Base-by-base conservation (phyloP, 2,888 invertebrate species). In the Phengaris arion region DNA sequence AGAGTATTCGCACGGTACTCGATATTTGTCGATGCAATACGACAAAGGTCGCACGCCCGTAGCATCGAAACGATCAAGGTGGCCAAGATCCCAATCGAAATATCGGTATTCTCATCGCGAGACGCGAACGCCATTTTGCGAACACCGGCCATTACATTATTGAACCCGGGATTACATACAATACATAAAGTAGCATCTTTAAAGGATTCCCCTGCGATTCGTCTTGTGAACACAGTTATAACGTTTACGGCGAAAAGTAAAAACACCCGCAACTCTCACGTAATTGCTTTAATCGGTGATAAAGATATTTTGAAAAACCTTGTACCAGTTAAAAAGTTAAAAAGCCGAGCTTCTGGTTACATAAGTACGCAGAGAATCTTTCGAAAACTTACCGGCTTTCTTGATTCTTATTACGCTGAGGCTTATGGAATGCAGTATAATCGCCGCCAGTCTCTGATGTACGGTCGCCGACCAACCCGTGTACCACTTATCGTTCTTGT, bases 11-110 rank as follows among this genome's bases (percentile, higher is more conserved):
- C 76, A 76, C 75, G 76, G 70, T 68, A 76, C 57, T 76, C 59
- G 76, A 75, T 75, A 77, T 77, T 77, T 76, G 77, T 74, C 77
- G 77, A 78, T 77, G 76, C 74, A 77, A 76, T 77, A 69, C 74
- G 76, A 68, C 75, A 69, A 70, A 78, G 78, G 77, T 76, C 76
- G 75, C 70, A 75, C 77, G 72, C 59, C 64, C 74, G 72, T 52
- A 54, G 48, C 54, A 55, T 35, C 74, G 74, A 52, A 51, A 64
- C 52, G 55, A 76, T 55, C 76, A 54, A 57, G 69, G 72, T 72
- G 57, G 48, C 59, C 72, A 35, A 72, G 72, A 72, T 72, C 72
- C 48, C 72, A 72, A 72, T 72, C 72, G 72, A 72, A 72, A 35
- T 54, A 72, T 72, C 72, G 72, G 13, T 72, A 72, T 72, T 72